A percentile compares a stretch with the other conserved stretches of the same genome.
Evolutionary conservation across 2,888 invertebrate species (phyloP).

Genomic region (Encarsia formosa): DNA sequence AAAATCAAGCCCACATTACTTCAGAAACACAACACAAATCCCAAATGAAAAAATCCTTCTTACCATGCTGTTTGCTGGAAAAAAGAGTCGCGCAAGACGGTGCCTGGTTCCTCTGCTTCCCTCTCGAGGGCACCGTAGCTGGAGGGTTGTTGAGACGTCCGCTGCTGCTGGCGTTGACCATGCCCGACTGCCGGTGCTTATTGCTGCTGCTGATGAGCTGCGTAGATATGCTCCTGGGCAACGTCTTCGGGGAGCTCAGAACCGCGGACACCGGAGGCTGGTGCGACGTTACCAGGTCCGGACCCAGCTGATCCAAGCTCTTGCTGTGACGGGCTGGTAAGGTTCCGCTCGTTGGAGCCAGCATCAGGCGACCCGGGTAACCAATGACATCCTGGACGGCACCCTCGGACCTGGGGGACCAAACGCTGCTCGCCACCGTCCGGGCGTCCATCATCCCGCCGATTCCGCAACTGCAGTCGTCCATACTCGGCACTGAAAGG

Average conservation of each 20-base stretch:
- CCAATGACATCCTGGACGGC: constrained; percentile 53
- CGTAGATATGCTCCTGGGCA: constrained; percentile 52
- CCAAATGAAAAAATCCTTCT: too few species aligned
- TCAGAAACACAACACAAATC: too few species aligned
- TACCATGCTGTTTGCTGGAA: constrained; percentile 32
- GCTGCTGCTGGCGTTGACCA: constrained; percentile 6
- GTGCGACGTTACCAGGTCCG: constrained; percentile 46
- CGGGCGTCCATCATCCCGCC: constrained; percentile 61
- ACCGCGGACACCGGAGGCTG: constrained; percentile 35
- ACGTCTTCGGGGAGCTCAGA: constrained; percentile 39
- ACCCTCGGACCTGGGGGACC: constrained; percentile 53
- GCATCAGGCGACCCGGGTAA: constrained; percentile 49
- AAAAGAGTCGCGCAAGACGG: constrained; percentile 41
- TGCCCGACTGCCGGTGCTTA: constrained; percentile 2
- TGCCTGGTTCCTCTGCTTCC: constrained; percentile 35
- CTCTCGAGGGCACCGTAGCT: constrained; percentile 41
- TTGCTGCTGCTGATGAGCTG: constrained; percentile 47
- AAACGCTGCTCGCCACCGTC: constrained; percentile 58
- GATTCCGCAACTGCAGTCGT: constrained; percentile 68
- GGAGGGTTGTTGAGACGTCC: constrained; percentile 39
- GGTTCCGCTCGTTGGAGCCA: constrained; percentile 39
- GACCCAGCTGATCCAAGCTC: constrained; percentile 74
- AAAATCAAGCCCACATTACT: too few species aligned
- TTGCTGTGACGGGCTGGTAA: constrained; percentile 75
- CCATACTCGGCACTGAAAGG: constrained; percentile 48